Base-by-base conservation (phyloP, 2,113 vertebrate species). In the Mastomys coucha region DNA sequence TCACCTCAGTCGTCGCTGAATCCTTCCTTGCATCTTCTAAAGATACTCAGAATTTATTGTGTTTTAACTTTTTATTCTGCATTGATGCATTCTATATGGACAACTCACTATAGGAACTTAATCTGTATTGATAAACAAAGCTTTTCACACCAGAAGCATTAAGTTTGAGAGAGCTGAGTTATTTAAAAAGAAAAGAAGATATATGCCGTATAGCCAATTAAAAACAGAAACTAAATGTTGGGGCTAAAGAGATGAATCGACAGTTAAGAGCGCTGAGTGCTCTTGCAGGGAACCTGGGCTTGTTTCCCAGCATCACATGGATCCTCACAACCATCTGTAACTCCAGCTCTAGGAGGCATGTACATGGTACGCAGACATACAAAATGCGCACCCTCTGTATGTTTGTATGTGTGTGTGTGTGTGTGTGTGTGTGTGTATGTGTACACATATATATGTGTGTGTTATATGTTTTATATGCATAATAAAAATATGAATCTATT, bases 211-310 rank as follows among this genome's bases (percentile, higher is more conserved):
- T 39, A 26, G 20, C n/a, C 36, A 39, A 13, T 31, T 78, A 86
- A 88, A 94, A 93, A 39, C 45, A 90, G n/a, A 94, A 92, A 77
- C 20, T 91, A 95, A 91, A 85, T 69, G 22, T 81, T 70, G 78
- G n/a, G 11, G 24, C 87, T 51, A 36, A 22, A 39, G 33, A 58
- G 78, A 7, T 24, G 36, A 39, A 16, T 58, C 11, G 14, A 12
- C 20, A 4, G 53, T 7, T 58, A 56, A 81, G 53, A 81, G 33
- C 31, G 22, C 77, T 56, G 77, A 10, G 12, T 36, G 4, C 4
- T 56, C 77, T 12, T n/a, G 33, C 19, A 80, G 77, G 36, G 17
- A 11, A 7, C 20, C 33, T 31, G 7, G 33, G 33, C 22, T n/a
- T 58, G 53, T 36, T 81, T n/a, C 51, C 10, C 78, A 81, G 53